phyloP scores from a whole-genome alignment of 92 coral and sea anemone species.

The Heliopora coerulea region DNA sequence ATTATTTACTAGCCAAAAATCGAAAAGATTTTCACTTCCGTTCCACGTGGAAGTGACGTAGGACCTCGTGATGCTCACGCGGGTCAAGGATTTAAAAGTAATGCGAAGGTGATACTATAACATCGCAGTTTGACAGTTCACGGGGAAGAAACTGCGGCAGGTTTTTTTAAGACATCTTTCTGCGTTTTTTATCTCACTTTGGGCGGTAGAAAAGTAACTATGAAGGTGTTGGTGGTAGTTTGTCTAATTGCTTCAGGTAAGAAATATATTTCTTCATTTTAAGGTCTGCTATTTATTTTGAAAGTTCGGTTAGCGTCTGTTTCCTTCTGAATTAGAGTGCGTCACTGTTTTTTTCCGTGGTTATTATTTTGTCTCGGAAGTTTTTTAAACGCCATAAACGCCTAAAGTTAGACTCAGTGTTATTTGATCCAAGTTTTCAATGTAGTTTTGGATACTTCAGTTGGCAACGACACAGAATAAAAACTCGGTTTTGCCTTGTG shows the following conservation, averaged over 20 bases:
- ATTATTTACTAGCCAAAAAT: too few species aligned
- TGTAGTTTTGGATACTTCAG: background rate
- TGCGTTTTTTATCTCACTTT: too few species aligned
- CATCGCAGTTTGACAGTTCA: too few species aligned
- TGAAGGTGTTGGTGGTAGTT: conserved; percentile 22
- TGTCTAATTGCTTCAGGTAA: conserved; percentile 30
- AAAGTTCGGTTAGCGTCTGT: background rate
- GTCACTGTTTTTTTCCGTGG: background rate
- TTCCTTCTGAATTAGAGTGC: background rate
- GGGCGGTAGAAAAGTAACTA: background rate
- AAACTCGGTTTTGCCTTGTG: background rate
- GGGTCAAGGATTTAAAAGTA: too few species aligned
- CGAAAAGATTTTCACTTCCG: too few species aligned
- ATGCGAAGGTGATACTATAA: too few species aligned
- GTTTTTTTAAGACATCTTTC: background rate
- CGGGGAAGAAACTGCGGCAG: too few species aligned
- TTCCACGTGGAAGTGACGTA: too few species aligned
- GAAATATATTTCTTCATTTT: background rate
- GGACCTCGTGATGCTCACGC: too few species aligned
- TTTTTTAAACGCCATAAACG: background rate
- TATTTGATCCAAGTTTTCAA: background rate
- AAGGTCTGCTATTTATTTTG: background rate
- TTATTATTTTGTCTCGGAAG: background rate
- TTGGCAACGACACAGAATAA: background rate
- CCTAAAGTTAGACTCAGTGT: background rate